Base-by-base conservation (phyloP, 2,797 vertebrate genomes). In the Sebastes taczanowskii region DNA sequence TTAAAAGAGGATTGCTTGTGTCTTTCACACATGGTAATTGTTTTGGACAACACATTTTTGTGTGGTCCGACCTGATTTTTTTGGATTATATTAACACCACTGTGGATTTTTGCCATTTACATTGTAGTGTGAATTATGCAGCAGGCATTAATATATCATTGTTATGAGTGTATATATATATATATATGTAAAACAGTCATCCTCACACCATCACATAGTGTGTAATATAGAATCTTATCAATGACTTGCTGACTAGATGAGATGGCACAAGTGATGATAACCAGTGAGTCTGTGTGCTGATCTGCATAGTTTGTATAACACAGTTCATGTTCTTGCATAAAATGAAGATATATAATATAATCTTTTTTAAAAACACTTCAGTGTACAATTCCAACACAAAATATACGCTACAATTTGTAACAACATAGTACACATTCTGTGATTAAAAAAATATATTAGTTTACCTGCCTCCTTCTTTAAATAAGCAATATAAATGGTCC, bases 21-120 rank as follows among this genome's bases (percentile, higher is more conserved):
- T 56, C 23, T 61, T 74, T 81, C 63, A 64, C 69, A 49, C 22
- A 22, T 58, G 58, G 63, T 1, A 18, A 64, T 35, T 64, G 35
- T 46, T 67, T 80, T 77, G 63, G 6, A 22, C 5, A 23, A 30
- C 38, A 35, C 60, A 55, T 72, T 25, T 32, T 66, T 34, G 13
- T 29, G 46, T 6, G 18, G 2, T 5, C 7, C 16, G 11, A 38
- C 25, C 4, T 16, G 3, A 38, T 29, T 38, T 66, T 14, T n/a
- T 55, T 0, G 9, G 25, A 7, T 70, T 23, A 46, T 11, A 34
- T 58, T 70, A 58, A 46, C 59, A 22, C 49, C 2, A 11, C 23
- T 55, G 16, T 27, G 20, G 4, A 3, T 29, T 53, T 67, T 20
- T 30, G 1, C 1, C 23, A 4, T 22, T 14, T 16, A 5, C 11